A percentile compares a stretch with the other conserved stretches of the same genome.
These are phyloP conservation scores for Vanessa cardui DNA, from an alignment of 2,888 invertebrate genomes.

Conservation along the genomic window DNA sequence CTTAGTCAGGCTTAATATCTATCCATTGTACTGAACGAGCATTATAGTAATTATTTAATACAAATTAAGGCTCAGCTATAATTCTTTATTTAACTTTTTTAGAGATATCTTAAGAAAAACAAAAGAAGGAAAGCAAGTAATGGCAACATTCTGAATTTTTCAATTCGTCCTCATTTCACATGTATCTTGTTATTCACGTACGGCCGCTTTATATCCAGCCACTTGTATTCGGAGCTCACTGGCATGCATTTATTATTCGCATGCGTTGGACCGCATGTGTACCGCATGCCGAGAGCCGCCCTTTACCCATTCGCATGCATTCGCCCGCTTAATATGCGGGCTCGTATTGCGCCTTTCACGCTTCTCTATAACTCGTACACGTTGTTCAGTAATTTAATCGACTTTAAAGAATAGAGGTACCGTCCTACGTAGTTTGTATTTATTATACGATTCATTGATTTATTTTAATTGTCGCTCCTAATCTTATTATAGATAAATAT, in stretches of 20 bases:
- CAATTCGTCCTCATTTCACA: slow-evolving; percentile 8
- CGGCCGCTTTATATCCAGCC: slow-evolving; percentile 17
- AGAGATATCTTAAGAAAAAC: neutral
- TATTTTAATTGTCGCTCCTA: neutral
- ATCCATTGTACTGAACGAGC: no score
- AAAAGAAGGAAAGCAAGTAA: neutral
- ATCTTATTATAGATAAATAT: neutral
- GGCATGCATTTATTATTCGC: slow-evolving; percentile 28
- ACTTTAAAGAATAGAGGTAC: slow-evolving; percentile 15
- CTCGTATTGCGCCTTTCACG: slow-evolving; percentile 30
- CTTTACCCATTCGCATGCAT: slow-evolving; percentile 32
- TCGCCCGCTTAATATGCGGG: slow-evolving; percentile 35
- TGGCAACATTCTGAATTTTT: neutral
- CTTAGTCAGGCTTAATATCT: no score
- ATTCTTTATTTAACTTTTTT: neutral
- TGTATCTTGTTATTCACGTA: slow-evolving; percentile 17
- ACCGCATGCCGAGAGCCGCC: slow-evolving; percentile 24
- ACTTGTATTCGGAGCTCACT: slow-evolving; percentile 24
- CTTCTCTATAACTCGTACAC: slow-evolving; percentile 25
- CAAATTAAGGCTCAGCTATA: no score
- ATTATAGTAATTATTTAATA: no score
- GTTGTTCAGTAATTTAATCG: slow-evolving; percentile 13
- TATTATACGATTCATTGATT: neutral
- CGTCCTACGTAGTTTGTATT: neutral
- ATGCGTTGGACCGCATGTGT: slow-evolving; percentile 29